Evolutionary conservation across 1,140 invertebrate species (phyloP).

Genomic region (Drosophila neocordata): DNA sequence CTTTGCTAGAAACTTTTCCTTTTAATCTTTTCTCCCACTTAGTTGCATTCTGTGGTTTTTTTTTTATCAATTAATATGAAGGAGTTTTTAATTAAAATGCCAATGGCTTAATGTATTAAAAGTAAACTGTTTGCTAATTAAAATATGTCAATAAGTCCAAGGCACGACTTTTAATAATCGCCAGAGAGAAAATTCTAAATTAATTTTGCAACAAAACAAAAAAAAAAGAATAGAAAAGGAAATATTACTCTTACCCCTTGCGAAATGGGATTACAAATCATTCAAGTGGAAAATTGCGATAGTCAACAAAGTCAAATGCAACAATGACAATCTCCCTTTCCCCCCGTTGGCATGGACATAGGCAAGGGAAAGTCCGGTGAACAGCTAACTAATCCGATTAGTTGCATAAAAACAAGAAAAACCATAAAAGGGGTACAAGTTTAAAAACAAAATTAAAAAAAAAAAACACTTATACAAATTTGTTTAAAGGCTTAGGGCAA

Average conservation of each 20-base stretch:
- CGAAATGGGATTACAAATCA: background rate
- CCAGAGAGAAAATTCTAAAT: background rate
- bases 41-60: background rate
- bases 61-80: slow-evolving; percentile 1
- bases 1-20: too few species aligned
- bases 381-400: slow-evolving; percentile 3
- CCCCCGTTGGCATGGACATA: background rate
- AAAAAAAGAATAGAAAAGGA: background rate
- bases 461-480: background rate
- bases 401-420: slow-evolving; percentile 10
- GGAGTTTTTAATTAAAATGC: slow-evolving; percentile 9
- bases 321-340: background rate
- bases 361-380: background rate
- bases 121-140: slow-evolving; percentile 9
- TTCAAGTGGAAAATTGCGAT: slow-evolving; percentile 4
- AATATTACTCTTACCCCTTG: background rate
- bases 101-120: slow-evolving; percentile 1
- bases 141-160: slow-evolving; percentile 3
- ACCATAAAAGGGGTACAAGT: background rate
- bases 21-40: background rate
- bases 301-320: slow-evolving; percentile 5
- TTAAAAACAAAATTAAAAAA: background rate
- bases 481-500: slow-evolving; percentile 5
- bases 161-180: slow-evolving; percentile 2
- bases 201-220: background rate